These are phyloP conservation scores for Columbina picui DNA, from an alignment of 2,113 vertebrate genomes.

Conservation along the genomic window DNA sequence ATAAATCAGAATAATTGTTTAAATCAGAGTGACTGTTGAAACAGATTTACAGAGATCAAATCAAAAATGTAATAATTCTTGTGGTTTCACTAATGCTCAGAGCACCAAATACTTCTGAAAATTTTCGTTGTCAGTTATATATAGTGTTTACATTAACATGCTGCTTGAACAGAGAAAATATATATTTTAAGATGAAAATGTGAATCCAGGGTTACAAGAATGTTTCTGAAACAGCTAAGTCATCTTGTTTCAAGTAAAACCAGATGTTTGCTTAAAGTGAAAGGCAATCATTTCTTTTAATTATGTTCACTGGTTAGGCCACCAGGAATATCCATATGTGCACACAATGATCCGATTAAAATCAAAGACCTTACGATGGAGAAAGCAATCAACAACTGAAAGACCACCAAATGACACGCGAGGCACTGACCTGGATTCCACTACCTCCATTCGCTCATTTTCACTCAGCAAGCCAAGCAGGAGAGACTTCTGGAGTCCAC, in stretches of 20 bases:
- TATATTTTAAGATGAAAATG: conserved; percentile 85
- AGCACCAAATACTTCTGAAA: conserved; percentile 81
- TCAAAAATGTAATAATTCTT: conserved; percentile 84
- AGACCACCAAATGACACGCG: conserved; percentile 74
- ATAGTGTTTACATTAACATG: conserved; percentile 84
- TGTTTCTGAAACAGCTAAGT: conserved; percentile 85
- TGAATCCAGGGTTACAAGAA: conserved; percentile 83
- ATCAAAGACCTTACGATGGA: conserved; percentile 80
- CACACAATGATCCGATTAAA: conserved; percentile 82
- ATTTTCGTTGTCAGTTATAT: conserved; percentile 82
- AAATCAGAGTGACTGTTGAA: conserved; percentile 85
- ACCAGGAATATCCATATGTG: conserved; percentile 84
- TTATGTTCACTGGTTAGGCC: conserved; percentile 84
- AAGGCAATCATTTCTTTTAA: conserved; percentile 87
- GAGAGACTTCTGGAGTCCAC: neutral
- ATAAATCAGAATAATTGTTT: conserved; percentile 87
- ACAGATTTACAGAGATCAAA: conserved; percentile 86
- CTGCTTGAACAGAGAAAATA: conserved; percentile 82
- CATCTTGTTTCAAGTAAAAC: conserved; percentile 87
- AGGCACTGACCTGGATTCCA: conserved; percentile 44
- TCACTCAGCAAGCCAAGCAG: conserved; percentile 28
- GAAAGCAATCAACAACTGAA: conserved; percentile 79
- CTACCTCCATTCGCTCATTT: conserved; percentile 32
- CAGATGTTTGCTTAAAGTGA: conserved; percentile 87
- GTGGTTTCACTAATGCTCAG: conserved; percentile 78